phyloP scores from a whole-genome alignment of 2,113 vertebrate genomes.

The Ochotona princeps region DNA sequence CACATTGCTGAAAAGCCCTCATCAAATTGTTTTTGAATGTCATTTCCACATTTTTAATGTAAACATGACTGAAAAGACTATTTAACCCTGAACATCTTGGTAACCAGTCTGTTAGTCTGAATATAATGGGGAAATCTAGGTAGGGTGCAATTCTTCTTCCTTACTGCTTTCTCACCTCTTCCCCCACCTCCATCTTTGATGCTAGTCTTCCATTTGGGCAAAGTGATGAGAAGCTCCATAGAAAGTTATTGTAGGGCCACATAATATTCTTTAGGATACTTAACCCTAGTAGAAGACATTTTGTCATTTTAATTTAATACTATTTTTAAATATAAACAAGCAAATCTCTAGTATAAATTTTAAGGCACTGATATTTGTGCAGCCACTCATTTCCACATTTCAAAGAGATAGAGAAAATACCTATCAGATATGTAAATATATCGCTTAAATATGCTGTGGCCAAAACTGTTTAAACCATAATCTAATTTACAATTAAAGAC shows the following conservation, averaged over 20 bases:
- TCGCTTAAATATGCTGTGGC: conserved; percentile 7
- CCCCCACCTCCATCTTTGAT: neutral
- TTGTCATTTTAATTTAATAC: neutral
- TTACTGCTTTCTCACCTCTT: neutral
- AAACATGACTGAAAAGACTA: neutral
- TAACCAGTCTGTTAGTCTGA: neutral
- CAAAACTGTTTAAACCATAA: conserved; percentile 44
- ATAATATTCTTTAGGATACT: neutral
- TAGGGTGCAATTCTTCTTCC: neutral
- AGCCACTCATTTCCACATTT: conserved; percentile 7
- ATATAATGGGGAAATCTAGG: neutral
- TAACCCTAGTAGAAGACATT: conserved; percentile 1
- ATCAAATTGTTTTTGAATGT: neutral
- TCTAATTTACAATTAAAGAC: conserved; percentile 52
- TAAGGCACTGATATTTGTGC: neutral
- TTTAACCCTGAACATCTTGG: neutral
- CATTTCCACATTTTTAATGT: conserved; percentile 1
- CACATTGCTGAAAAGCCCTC: neutral
- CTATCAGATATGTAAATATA: neutral
- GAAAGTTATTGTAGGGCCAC: neutral
- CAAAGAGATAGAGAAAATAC: neutral
- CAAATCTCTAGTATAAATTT: neutral
- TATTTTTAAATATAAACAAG: neutral
- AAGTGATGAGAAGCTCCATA: neutral
- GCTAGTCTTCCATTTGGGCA: neutral